Evolutionary conservation across 2,888 invertebrate species (phyloP), one percentile per base, ranked within the genome.

Genomic region (Myathropa florea): DNA sequence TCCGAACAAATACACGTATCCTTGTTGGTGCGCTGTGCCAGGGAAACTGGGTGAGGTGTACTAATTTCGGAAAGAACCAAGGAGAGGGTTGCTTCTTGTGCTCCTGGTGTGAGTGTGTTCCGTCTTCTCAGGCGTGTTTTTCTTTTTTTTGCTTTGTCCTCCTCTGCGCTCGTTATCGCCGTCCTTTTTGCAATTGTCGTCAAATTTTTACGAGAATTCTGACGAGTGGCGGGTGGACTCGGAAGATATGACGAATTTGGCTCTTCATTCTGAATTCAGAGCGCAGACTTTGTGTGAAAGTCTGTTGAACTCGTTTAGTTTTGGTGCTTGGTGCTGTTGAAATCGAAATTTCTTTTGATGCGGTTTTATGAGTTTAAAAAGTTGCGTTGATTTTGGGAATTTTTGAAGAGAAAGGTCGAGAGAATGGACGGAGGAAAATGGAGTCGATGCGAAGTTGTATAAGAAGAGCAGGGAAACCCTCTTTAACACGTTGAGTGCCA

Each of bases 41-140:
- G 28, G 26, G 53, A 67, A 83, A 78, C 67, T 67, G 72, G 55
- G 57, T 68, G 72, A 72, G 57, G 28, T 61, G 39, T 57, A 73
- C 83, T 79, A 67, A 83, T 83, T 83, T 83, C 65, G 78, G 65
- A 67, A 77, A 59, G 70, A 77, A 70, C 26, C 46, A 46, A 64
- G 57, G 64, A 70, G 64, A 39, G 77, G 71, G 18, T 46, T 18
- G 46, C 18, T 23, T 57, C 46, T 59, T 68, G n/a, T n/a, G n/a
- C n/a, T n/a, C n/a, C n/a, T n/a, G n/a, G n/a, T n/a, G n/a, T n/a
- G 83, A 73, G 72, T 1, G 46, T 46, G 46, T 53, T 21, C n/a
- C 30, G 63, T 23, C 36, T 30, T 18, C 23, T 76, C n/a, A n/a
- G n/a, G n/a, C n/a, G n/a, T n/a, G n/a, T n/a, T n/a, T 64, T 36